Base-by-base conservation (phyloP, 2,888 invertebrate genomes). In the Xylota sylvarum region DNA sequence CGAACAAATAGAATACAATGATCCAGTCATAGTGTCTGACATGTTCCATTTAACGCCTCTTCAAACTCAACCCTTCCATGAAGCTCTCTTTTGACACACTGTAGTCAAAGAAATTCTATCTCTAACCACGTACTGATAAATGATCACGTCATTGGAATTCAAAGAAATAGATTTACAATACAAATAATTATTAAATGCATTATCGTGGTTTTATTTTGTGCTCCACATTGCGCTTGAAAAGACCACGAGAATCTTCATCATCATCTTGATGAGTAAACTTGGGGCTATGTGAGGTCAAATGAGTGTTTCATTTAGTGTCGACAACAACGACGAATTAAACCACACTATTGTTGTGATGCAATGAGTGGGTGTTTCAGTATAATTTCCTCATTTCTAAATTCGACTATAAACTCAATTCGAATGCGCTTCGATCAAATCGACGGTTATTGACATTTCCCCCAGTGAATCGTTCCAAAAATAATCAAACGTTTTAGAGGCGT, bases 401-500 rank as follows among this genome's bases (percentile, higher is more conserved):
- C n/a, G 70, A 48, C 12, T 60, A 19, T 23, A 40, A 72, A 72
- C 23, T 77, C 46, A 17, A 40, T 46, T 69, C n/a, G 58, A 74
- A 55, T 60, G 43, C 46, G 30, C 12, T 17, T 17, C 35, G 30
- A 82, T 73, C 5, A 69, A 65, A 65, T 65, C 58, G 48, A 64
- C 30, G 84, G 67, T 74, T 83, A 67, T 83, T 79, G 84, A 84
- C 79, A 79, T 74, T 79, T 73, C 32, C 32, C 52, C n/a, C 19
- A n/a, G 35, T 50, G 30, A 46, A 6, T 19, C 46, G 23, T 23
- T 35, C 62, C 9, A 70, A 69, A 23, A 74, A 50, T 73, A 43
- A 27, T 40, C 14, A 46, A 69, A 48, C 72, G 67, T 74, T 79
- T 84, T 64, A 69, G 69, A 79, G 70, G 84, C 50, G 84, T 85